Evolutionary conservation across 2,113 vertebrate species (phyloP).

Genomic region (Mormoops blainvillei): DNA sequence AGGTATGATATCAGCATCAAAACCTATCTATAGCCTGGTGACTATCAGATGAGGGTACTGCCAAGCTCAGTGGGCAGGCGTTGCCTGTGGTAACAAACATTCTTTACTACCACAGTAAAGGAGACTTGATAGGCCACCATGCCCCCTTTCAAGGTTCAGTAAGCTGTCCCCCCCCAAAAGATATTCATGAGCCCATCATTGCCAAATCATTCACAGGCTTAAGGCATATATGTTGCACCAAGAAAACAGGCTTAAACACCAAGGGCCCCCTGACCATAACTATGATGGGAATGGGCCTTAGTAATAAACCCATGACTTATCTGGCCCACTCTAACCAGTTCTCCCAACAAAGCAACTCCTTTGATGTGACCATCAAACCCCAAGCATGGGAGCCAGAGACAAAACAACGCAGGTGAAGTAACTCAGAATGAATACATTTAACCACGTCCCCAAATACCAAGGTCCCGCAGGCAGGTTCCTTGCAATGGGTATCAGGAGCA

Average conservation of each 20-base stretch:
- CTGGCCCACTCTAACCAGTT: slow-evolving; percentile 79
- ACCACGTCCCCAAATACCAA: slow-evolving; percentile 1
- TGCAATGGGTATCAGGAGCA: background rate
- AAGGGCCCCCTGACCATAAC: slow-evolving; percentile 75
- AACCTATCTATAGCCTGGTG: background rate
- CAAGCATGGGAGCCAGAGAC: slow-evolving; percentile 62
- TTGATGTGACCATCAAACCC: slow-evolving; percentile 82
- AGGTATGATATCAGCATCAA: background rate
- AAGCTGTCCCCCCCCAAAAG: slow-evolving; percentile 58
- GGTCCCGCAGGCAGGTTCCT: slow-evolving; percentile 5
- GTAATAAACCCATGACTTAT: slow-evolving; percentile 83
- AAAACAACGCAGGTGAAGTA: slow-evolving; percentile 63
- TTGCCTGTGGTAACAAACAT: background rate
- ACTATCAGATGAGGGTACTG: background rate
- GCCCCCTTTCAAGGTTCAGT: slow-evolving; percentile 40
- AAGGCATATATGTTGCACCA: slow-evolving; percentile 77
- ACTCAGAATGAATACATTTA: slow-evolving; percentile 62
- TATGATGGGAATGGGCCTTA: slow-evolving; percentile 81
- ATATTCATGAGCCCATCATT: slow-evolving; percentile 81
- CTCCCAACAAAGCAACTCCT: slow-evolving; percentile 80
- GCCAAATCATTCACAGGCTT: slow-evolving; percentile 81
- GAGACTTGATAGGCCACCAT: slow-evolving; percentile 48
- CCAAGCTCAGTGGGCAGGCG: background rate
- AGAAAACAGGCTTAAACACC: slow-evolving; percentile 84
- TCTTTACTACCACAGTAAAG: slow-evolving; percentile 56